These are phyloP conservation scores for Holothuria scabra DNA, from an alignment of 53 echinoderm and acorn worm species.

Conservation along the genomic window DNA sequence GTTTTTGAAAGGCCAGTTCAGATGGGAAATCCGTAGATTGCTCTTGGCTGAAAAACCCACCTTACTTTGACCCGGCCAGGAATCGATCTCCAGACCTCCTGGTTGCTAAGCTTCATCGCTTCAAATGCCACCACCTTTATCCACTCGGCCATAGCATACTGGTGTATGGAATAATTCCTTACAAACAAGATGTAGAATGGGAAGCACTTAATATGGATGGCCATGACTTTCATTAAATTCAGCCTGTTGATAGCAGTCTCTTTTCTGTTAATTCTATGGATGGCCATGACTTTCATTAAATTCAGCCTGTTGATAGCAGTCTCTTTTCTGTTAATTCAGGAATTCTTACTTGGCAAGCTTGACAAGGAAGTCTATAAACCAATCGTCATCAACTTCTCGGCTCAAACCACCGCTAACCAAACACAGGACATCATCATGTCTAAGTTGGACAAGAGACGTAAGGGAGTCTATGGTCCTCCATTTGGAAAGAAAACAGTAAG, in stretches of 20 bases:
- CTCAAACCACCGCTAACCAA: slow-evolving; percentile 97
- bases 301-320: background rate
- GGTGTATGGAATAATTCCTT: background rate
- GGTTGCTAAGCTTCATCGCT: no score
- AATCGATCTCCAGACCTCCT: no score
- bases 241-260: background rate
- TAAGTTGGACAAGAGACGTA: slow-evolving; percentile 95
- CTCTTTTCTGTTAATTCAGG: slow-evolving; percentile 52
- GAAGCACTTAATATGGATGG: no score
- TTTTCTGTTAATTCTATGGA: background rate
- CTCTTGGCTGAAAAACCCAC: no score
- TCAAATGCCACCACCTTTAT: no score
- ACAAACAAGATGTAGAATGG: no score
- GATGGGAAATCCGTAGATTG: no score
- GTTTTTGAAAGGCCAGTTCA: no score
- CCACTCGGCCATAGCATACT: no score
- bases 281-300: no score
- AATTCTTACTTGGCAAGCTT: slow-evolving; percentile 86
- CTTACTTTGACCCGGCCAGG: no score
- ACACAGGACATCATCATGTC: slow-evolving; percentile 99
- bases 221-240: background rate
- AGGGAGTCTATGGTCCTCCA: slow-evolving; percentile 97
- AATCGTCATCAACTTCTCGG: slow-evolving; percentile 98
- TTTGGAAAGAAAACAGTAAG: slow-evolving; percentile 98
- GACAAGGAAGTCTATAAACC: slow-evolving; percentile 97